Percentiles rank a stretch among this genome's conserved stretches.
phyloP scores from a whole-genome alignment of 2,888 invertebrate genomes.

The Parnassius mnemosyne region DNA sequence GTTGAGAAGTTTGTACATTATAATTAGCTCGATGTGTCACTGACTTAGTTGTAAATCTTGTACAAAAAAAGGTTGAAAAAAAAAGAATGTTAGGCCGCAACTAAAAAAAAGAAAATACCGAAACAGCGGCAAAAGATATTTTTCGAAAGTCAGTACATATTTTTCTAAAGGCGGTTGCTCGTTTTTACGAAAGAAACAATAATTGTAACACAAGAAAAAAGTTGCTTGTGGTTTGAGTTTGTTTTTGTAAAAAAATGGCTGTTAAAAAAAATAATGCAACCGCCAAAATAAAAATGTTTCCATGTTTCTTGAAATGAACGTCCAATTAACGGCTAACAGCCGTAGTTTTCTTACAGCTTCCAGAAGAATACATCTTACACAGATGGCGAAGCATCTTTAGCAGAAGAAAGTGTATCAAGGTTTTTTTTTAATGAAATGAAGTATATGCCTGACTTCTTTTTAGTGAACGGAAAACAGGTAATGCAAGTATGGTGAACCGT shows the following conservation, averaged over 20 bases:
- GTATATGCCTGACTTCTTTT: too few species aligned
- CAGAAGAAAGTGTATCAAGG: too few species aligned
- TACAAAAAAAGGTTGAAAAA: conserved; percentile 27
- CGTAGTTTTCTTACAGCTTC: conserved; percentile 29
- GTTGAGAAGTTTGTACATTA: conserved; percentile 44
- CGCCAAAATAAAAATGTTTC: conserved; percentile 61
- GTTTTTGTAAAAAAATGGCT: conserved; percentile 58
- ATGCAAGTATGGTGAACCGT: too few species aligned
- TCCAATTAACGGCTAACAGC: conserved; percentile 33
- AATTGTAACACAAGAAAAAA: conserved; percentile 74
- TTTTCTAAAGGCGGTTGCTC: conserved; percentile 56
- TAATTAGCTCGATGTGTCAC: conserved; percentile 45
- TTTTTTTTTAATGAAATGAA: too few species aligned
- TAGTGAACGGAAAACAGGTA: too few species aligned
- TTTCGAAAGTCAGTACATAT: conserved; percentile 67
- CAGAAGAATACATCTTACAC: neutral
- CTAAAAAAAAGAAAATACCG: conserved; percentile 39
- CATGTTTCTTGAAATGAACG: conserved; percentile 42
- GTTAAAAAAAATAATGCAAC: conserved; percentile 53
- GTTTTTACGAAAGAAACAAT: conserved; percentile 31
- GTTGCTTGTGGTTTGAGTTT: conserved; percentile 52
- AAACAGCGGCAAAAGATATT: conserved; percentile 60
- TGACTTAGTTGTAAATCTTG: conserved; percentile 41
- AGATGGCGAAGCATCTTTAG: too few species aligned
- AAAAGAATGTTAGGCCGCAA: conserved; percentile 35